Evolutionary conservation across 1,140 invertebrate species (phyloP), one percentile per base, ranked within the genome.

Genomic region (Drosophila nasuta): DNA sequence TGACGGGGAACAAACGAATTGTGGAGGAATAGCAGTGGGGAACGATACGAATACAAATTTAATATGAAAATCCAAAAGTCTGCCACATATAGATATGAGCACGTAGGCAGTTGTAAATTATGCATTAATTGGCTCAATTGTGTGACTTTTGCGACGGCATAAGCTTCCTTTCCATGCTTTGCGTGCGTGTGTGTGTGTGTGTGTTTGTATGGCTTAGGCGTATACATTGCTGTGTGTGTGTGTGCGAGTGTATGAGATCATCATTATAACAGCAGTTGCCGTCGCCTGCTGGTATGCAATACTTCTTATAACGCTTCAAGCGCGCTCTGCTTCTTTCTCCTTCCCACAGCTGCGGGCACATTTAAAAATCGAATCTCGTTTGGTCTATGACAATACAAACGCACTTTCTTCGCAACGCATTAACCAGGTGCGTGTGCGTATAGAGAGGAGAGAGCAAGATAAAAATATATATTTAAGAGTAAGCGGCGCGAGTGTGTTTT

Each of bases 351-450:
- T 68, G 48, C 48, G 56, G 41, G 5, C 71, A 25, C 28, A 63
- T 33, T 52, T 70, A 64, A 49, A 76, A 83, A 79, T 81, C 64
- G 69, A 80, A 80, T 77, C 66, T 62, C 68, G 67, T 41, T 82
- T 82, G 75, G 79, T 77, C 66, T 86, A 78, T 85, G 73, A 82
- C 63, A 88, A 80, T 72, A 88, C 69, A 77, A 77, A 88, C 83
- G 69, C 80, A 87, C 69, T 88, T 89, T 89, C 85, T 79, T 88
- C 57, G 74, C 77, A 78, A 78, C 83, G 83, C 83, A 87, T 83
- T 88, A 59, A 63, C 41, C 46, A 75, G 80, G 85, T 89, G 82
- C 79, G 83, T 88, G 80, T 80, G 77, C 81, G 80, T 83, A 41
- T 83, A 80, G 51, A 75, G 73, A 75, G 69, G 33, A 59, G 17